A percentile compares a stretch with the other conserved stretches of the same genome.
phyloP scores from a whole-genome alignment of 2,113 vertebrate genomes.

The Aythya baeri region DNA sequence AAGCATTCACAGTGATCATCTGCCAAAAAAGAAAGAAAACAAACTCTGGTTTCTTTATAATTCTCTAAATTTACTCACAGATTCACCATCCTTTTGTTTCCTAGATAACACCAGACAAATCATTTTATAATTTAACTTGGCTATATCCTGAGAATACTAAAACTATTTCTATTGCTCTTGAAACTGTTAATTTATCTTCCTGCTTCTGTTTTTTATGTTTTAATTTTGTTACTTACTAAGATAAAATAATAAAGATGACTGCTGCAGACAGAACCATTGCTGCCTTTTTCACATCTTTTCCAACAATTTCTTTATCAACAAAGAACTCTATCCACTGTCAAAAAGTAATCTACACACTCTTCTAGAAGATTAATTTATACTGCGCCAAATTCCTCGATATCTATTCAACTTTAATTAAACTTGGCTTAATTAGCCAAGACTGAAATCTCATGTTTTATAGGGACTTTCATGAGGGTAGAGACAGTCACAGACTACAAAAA shows the following conservation, averaged over 20 bases:
- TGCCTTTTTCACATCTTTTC: background rate
- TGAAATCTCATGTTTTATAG: background rate
- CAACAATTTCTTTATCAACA: background rate
- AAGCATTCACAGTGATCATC: slow-evolving; percentile 99
- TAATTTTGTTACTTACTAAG: background rate
- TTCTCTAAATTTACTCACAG: background rate
- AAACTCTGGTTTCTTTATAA: background rate
- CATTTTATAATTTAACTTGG: background rate
- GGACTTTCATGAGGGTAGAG: background rate
- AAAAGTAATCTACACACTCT: background rate
- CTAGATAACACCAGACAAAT: background rate
- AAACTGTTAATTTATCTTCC: background rate
- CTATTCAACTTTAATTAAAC: background rate
- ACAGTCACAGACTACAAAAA: background rate
- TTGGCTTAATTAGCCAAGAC: background rate
- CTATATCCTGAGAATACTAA: background rate
- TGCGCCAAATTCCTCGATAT: background rate
- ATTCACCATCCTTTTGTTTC: background rate
- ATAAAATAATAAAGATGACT: background rate
- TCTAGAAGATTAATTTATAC: background rate
- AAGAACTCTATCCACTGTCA: background rate
- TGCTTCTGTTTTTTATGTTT: background rate
- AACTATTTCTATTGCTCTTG: background rate
- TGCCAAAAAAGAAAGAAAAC: slow-evolving; percentile 68
- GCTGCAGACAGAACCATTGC: background rate